phyloP scores from a whole-genome alignment of 2,888 invertebrate species.

The Euzophera pinguis region DNA sequence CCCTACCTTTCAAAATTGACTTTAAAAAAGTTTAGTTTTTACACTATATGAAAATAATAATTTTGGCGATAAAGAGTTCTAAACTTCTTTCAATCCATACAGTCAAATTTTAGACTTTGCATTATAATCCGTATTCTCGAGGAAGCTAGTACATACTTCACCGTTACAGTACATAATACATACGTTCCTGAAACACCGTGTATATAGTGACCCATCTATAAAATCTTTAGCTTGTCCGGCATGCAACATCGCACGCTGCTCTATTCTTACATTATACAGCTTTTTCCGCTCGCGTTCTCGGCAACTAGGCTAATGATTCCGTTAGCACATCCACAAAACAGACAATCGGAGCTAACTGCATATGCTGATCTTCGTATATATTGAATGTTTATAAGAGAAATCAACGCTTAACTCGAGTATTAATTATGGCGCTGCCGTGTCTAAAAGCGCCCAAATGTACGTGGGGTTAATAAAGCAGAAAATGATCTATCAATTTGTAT shows the following conservation, averaged over 20 bases:
- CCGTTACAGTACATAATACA: not conserved
- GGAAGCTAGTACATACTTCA: not conserved
- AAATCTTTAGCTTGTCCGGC: conserved; percentile 22
- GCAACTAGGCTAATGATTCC: conserved; percentile 74
- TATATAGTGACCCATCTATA: not conserved
- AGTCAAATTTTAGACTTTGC: too few relatives aligned
- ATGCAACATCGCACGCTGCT: conserved; percentile 33
- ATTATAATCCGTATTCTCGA: too few relatives aligned
- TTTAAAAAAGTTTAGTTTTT: too few relatives aligned
- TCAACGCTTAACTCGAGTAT: conserved; percentile 27
- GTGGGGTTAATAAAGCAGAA: not conserved
- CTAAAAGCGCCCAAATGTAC: not conserved
- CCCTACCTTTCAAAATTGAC: too few relatives aligned
- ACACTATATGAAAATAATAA: too few relatives aligned
- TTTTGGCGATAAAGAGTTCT: too few relatives aligned
- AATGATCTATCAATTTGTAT: too few relatives aligned
- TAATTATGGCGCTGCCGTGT: conserved; percentile 9
- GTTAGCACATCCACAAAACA: conserved; percentile 74
- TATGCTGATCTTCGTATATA: conserved; percentile 36
- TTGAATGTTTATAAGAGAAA: conserved; percentile 30
- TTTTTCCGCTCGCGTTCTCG: conserved; percentile 65
- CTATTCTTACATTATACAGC: conserved; percentile 59
- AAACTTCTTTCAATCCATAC: too few relatives aligned
- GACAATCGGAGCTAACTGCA: conserved; percentile 64
- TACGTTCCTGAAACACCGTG: not conserved